These are phyloP conservation scores for Spilosoma lubricipeda DNA, from an alignment of 2,888 invertebrate genomes.

Conservation along the genomic window DNA sequence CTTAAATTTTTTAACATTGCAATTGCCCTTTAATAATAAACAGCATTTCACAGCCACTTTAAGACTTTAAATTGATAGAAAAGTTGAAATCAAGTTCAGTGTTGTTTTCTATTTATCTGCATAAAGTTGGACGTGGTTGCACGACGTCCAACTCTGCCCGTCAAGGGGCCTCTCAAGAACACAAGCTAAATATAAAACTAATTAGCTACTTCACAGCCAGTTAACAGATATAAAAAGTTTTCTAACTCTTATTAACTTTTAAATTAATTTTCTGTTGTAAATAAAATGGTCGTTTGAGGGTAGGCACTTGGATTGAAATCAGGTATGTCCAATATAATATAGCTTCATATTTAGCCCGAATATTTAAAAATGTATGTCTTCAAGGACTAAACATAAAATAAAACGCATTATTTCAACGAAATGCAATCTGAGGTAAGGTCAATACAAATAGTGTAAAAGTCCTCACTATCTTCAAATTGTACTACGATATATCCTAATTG, in stretches of 20 bases:
- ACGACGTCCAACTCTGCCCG: neutral
- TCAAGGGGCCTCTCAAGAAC: neutral
- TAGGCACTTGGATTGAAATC: neutral
- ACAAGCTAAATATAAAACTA: constrained; percentile 16
- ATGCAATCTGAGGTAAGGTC: too few relatives aligned
- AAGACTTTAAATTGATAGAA: neutral
- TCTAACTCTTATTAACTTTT: neutral
- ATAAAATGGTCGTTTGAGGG: neutral
- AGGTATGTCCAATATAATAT: neutral
- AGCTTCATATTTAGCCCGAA: too few relatives aligned
- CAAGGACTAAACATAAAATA: too few relatives aligned
- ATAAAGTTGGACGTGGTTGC: neutral
- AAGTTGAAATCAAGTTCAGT: neutral
- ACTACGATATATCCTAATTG: too few relatives aligned
- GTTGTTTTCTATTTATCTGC: neutral
- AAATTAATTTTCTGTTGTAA: constrained; percentile 1
- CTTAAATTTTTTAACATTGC: neutral
- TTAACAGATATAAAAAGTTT: constrained; percentile 14
- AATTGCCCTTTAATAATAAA: neutral
- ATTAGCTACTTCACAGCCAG: constrained; percentile 12
- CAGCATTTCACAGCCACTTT: neutral
- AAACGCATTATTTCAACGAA: too few relatives aligned
- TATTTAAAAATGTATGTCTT: too few relatives aligned
- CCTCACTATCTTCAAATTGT: too few relatives aligned
- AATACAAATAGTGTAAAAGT: too few relatives aligned